Conservation (phyloP, 2,888 invertebrate species). For the Lycia hirtaria region DNA sequence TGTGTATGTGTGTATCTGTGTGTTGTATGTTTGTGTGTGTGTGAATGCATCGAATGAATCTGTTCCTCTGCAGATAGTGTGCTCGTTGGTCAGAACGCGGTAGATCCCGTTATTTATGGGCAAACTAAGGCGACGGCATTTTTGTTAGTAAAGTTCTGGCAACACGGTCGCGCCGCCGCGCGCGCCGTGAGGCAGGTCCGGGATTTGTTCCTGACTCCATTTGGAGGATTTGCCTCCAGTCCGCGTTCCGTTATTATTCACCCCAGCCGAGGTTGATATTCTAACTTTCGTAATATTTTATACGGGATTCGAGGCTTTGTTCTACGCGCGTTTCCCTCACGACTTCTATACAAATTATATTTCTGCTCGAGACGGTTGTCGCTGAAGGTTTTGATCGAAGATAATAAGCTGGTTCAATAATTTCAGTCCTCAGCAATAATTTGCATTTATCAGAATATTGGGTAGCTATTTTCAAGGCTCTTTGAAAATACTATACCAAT, state of each 20-base stretch:
- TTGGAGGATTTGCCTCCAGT: conserved; percentile 38
- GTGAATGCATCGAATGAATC: too few species aligned
- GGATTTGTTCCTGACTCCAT: conserved; percentile 52
- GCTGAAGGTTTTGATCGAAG: conserved; percentile 1
- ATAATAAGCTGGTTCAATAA: neutral
- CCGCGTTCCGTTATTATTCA: conserved; percentile 48
- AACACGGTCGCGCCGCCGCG: conserved; percentile 40
- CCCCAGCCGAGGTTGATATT: conserved; percentile 48
- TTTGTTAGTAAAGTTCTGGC: conserved; percentile 49
- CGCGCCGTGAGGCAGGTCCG: conserved; percentile 50
- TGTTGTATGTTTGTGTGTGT: too few species aligned
- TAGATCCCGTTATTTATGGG: conserved; percentile 60
- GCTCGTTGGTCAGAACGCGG: conserved; percentile 33
- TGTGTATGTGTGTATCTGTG: too few species aligned
- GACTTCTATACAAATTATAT: conserved; percentile 51
- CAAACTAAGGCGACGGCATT: conserved; percentile 51
- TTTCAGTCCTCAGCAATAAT: too few species aligned
- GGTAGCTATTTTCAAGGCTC: too few species aligned
- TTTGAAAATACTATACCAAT: too few species aligned
- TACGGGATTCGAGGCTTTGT: conserved; percentile 46
- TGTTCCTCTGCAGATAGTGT: neutral
- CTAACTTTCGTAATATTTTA: conserved; percentile 57
- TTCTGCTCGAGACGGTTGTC: conserved; percentile 36
- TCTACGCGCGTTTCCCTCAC: conserved; percentile 43
- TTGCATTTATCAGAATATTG: too few species aligned